Evolutionary conservation across 2,888 invertebrate species (phyloP), one percentile per base, ranked within the genome.

Genomic region (Synanthedon formicaeformis): DNA sequence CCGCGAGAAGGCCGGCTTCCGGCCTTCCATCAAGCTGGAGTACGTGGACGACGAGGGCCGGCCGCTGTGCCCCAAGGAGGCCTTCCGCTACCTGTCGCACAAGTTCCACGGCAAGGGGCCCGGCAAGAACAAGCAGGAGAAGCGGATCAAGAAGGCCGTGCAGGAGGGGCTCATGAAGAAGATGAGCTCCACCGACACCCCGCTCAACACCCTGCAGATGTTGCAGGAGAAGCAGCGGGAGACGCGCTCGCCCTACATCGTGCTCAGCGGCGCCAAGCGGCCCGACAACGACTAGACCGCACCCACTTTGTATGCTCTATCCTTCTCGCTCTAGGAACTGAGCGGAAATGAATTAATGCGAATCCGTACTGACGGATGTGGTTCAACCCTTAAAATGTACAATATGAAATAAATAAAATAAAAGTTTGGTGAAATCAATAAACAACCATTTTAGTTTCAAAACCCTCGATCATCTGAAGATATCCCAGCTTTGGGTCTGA

Each of bases 51-150:
- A 98, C 73, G 95, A 95, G 70, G 99, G 99, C 0, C 93, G 96
- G 54, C 90, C 95, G 64, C 90, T 99, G 56, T 94, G 94, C 67
- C 93, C 95, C 54, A 99, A 99, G 82, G 99, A 99, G 88, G 99
- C 99, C 51, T 99, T 98, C 86, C 90, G 96, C 61, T 96, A 97
- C 88, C 89, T 99, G 53, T 97, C 97, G 23, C 99, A 98, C 81
- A 97, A 98, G 86, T 99, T 99, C 88, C 99, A 99, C 86, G 99
- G 99, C 52, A 99, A 99, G 88, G 98, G 98, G 2, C 98, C 99
- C 16, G 99, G 99, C 53, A 99, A 99, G 82, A 98, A 97, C 88
- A 99, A 99, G 87, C 92, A 93, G 65, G 99, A 99, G 83, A 99
- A 99, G 75, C 90, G 98, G 60, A 92, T 96, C 83, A 97, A 97